phyloP scores from a whole-genome alignment of 2,888 invertebrate genomes.

The Smittia sp. region DNA sequence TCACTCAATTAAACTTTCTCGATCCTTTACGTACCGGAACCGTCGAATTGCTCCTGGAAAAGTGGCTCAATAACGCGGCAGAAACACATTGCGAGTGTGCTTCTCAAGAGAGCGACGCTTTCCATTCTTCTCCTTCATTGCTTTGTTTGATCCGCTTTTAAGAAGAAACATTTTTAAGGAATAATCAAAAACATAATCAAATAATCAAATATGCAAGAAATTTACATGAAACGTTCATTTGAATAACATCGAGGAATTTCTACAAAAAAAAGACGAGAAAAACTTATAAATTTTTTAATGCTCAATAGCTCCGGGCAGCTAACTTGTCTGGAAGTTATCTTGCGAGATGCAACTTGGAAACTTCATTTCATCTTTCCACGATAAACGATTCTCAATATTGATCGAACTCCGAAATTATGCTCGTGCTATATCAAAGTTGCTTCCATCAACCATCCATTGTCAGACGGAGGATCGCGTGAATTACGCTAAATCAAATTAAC shows the following conservation, averaged over 20 bases:
- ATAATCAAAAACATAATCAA: constrained; percentile 39
- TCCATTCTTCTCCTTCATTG: constrained; percentile 6
- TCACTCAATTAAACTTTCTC: too few relatives aligned
- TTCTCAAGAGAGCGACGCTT: neutral
- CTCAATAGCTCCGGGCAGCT: constrained; percentile 36
- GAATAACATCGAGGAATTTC: constrained; percentile 40
- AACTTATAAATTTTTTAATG: constrained; percentile 29
- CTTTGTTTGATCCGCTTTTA: constrained; percentile 19
- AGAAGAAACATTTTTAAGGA: constrained; percentile 15
- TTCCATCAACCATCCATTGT: neutral
- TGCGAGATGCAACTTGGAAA: constrained; percentile 6
- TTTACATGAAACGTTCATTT: constrained; percentile 41
- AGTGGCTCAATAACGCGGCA: constrained; percentile 28
- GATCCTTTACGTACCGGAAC: neutral
- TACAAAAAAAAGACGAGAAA: constrained; percentile 1
- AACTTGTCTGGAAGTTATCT: constrained; percentile 39
- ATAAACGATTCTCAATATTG: constrained; percentile 40
- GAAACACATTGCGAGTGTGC: neutral
- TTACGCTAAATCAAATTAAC: constrained; percentile 39
- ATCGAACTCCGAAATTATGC: constrained; percentile 11
- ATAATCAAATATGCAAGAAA: constrained; percentile 40
- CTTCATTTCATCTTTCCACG: constrained; percentile 11
- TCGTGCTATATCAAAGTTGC: neutral
- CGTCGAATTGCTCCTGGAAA: neutral
- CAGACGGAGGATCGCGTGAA: constrained; percentile 34